These are phyloP conservation scores for Elachura formosa DNA, from an alignment of 2,113 vertebrate genomes.

Conservation along the genomic window DNA sequence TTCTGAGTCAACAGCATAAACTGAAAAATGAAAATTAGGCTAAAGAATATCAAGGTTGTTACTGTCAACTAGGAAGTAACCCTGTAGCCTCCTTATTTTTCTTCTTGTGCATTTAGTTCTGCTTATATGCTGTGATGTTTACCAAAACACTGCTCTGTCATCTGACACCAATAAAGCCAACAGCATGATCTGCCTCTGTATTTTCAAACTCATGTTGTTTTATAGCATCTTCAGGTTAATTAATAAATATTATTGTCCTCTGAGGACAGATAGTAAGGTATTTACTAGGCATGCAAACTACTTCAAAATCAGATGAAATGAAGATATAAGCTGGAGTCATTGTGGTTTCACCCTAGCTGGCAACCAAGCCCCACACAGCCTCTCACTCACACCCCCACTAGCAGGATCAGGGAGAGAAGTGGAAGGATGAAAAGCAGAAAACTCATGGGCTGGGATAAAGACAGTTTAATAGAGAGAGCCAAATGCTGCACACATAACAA, in stretches of 20 bases:
- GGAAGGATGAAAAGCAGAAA: not conserved
- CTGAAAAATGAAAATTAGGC: not conserved
- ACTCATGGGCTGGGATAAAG: not conserved
- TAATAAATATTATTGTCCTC: conserved; percentile 4
- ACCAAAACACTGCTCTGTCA: not conserved
- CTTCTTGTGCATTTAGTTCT: not conserved
- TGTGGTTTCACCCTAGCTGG: not conserved
- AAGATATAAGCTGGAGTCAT: not conserved
- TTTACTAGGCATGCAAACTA: not conserved
- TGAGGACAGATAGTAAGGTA: not conserved
- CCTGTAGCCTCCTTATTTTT: not conserved
- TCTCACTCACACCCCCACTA: not conserved
- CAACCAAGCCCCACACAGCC: not conserved
- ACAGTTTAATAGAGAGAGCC: not conserved
- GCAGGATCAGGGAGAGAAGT: not conserved
- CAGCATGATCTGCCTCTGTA: not conserved
- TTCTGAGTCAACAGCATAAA: not conserved
- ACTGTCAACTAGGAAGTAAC: not conserved
- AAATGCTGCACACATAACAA: not conserved
- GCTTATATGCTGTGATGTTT: not conserved
- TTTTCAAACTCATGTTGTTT: not conserved
- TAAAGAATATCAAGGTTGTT: not conserved
- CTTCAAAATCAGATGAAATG: not conserved
- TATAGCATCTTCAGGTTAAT: not conserved
- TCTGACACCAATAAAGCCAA: not conserved